Evolutionary conservation across 2,888 invertebrate genomes (phyloP), one percentile per base, ranked within the genome.

Genomic region (Cephus nigrinus): DNA sequence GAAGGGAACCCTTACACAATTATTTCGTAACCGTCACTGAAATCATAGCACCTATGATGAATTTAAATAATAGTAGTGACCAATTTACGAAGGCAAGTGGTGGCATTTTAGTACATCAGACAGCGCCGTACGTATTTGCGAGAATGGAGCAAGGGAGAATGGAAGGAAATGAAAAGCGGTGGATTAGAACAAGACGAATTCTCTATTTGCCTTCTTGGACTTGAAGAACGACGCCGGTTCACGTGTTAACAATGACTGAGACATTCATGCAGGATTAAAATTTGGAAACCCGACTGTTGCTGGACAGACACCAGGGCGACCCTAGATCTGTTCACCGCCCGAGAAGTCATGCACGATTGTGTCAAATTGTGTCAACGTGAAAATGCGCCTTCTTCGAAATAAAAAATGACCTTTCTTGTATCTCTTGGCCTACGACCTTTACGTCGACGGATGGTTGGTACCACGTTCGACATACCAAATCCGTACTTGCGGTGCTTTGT

Each of bases 31-130:
- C 74, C 55, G 69, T 76, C 73, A 72, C 74, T 75, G 74, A 78
- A 75, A 74, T 55, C 40, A 69, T 72, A 73, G 69, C 69, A 68
- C 74, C 69, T 77, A 74, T 77, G 74, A 75, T 74, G 69, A 74
- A 71, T 72, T 40, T 73, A 33, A 69, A 75, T 73, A 55, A 23
- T 55, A 83, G 84, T 83, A 83, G 82, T 84, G 86, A 87, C 85
- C 86, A 85, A 87, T 82, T 84, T 79, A 82, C 86, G 83, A 84
- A 86, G 84, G 86, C 85, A 89, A 55, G 86, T 89, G 88, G 88
- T 88, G 88, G 87, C 87, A 88, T 90, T 89, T 90, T 89, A 89
- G 87, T 88, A 87, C 86, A 88, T 89, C 88, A 86, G 89, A 90
- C 90, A 88, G 88, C 89, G 85, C 85, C 84, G 84, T 82, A 75